Base-by-base conservation (phyloP, 2,113 vertebrate genomes). In the Chitala chitala region DNA sequence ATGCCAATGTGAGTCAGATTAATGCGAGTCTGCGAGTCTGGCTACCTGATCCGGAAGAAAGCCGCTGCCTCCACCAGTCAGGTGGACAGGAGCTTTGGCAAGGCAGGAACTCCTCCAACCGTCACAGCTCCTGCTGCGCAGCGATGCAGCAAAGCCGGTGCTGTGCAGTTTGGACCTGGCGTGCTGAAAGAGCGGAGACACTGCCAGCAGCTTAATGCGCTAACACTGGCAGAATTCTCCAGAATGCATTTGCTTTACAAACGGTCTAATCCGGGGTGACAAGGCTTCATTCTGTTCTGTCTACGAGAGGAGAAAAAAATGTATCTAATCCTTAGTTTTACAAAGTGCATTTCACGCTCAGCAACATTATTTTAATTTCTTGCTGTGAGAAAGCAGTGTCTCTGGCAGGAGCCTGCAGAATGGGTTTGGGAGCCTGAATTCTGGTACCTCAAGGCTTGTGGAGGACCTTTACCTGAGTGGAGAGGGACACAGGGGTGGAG, bases 331-430 rank as follows among this genome's bases (percentile, higher is more conserved):
- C 22, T 50, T 20, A 12, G 17, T 59, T 48, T 33, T 29, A 26
- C 31, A 26, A 69, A 51, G 53, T n/a, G 68, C 46, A 50, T 51
- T 69, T 69, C 48, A 53, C 7, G 44, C 66, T 51, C 29, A 6
- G 44, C n/a, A 22, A 29, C 50, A 44, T 69, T 33, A 15, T 69
- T 69, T 69, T 69, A 69, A 65, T 65, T 44, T 65, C 38, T n/a
- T 42, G 63, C 38, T 42, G 63, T 65, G 40, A 26, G 15, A 65
- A 20, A 17, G 8, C 3, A 2, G n/a, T 5, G 24, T 48, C 2
- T 68, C 2, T 10, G 22, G 24, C 22, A 29, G 54, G 38, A n/a
- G 22, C 10, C 20, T 17, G 1, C 0, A 3, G 70, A 3, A 33
- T 20, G 53, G 53, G 22, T 29, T 8, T 3, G 51, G 31, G n/a